These are phyloP conservation scores for Fragum whitleyi DNA, from an alignment of 2,888 invertebrate species.

Conservation along the genomic window DNA sequence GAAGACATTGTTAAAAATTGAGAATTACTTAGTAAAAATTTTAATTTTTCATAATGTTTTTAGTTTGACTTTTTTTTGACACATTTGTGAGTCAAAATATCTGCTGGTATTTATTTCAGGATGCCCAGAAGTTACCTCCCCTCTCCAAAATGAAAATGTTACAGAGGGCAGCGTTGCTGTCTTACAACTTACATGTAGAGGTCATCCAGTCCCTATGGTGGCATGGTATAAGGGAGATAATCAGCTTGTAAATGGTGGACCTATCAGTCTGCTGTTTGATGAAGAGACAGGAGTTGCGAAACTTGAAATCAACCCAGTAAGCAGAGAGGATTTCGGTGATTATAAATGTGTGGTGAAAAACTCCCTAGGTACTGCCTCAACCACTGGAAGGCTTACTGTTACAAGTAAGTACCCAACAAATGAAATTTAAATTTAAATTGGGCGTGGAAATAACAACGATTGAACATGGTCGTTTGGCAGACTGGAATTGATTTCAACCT, in stretches of 20 bases:
- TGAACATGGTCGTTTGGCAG: too few species aligned
- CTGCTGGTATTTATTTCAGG: slow-evolving; percentile 64
- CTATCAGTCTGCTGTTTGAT: slow-evolving; percentile 66
- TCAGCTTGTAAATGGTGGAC: slow-evolving; percentile 48
- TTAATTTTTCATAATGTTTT: too few species aligned
- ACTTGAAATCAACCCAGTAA: slow-evolving; percentile 66
- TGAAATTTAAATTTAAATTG: background rate
- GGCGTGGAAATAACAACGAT: background rate
- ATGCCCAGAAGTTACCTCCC: slow-evolving; percentile 70
- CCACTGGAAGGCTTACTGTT: slow-evolving; percentile 68
- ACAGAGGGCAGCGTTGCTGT: slow-evolving; percentile 64
- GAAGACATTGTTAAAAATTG: too few species aligned
- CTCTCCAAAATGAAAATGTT: slow-evolving; percentile 67
- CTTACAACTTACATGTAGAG: slow-evolving; percentile 67
- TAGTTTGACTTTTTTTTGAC: too few species aligned
- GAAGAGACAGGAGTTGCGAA: slow-evolving; percentile 65
- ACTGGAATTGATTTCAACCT: too few species aligned
- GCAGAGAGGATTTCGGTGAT: slow-evolving; percentile 68
- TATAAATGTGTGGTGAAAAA: slow-evolving; percentile 74
- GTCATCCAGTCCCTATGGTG: slow-evolving; percentile 66
- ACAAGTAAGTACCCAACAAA: slow-evolving; percentile 75
- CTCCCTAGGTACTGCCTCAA: slow-evolving; percentile 71
- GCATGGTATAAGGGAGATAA: slow-evolving; percentile 75
- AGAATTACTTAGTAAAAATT: too few species aligned
- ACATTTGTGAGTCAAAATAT: too few species aligned